Evolutionary conservation across 2,888 invertebrate genomes (phyloP).

Genomic region (Caenorhabditis wallacei): DNA sequence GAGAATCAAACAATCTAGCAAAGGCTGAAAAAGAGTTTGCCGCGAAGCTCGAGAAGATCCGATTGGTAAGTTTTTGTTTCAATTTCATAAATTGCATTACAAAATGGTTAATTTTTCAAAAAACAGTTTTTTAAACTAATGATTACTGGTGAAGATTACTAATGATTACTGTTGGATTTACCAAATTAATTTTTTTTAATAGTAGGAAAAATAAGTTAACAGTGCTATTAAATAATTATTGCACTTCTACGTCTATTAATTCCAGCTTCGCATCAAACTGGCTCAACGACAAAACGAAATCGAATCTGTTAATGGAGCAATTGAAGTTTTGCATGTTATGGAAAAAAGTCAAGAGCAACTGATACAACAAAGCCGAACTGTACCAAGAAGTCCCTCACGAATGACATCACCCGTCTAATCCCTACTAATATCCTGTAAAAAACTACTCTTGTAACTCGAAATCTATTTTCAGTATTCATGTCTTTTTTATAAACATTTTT

Average conservation of each 20-base stretch:
- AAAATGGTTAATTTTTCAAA: not conserved
- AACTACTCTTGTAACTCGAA: not conserved
- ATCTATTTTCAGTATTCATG: not conserved
- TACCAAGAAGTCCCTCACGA: conserved; percentile 21
- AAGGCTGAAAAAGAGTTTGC: conserved; percentile 36
- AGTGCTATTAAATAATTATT: too few relatives aligned
- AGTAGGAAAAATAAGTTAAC: too few relatives aligned
- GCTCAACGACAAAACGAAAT: conserved; percentile 4
- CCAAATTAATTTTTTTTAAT: too few relatives aligned
- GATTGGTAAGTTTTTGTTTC: conserved; percentile 7
- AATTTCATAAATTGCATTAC: not conserved
- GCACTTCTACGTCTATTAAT: too few relatives aligned
- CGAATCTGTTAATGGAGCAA: conserved; percentile 11
- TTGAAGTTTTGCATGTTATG: conserved; percentile 42
- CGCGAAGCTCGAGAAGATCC: conserved; percentile 44
- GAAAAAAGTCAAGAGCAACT: conserved; percentile 45
- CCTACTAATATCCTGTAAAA: not conserved
- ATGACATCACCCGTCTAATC: conserved; percentile 36
- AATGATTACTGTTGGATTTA: too few relatives aligned
- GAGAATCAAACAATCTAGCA: conserved; percentile 2
- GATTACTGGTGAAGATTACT: too few relatives aligned
- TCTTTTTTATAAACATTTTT: not conserved
- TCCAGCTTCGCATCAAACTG: conserved; percentile 45
- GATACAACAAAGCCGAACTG: conserved; percentile 5
- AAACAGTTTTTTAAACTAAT: not conserved